phyloP scores from a whole-genome alignment of 2,113 vertebrate species.

The Hepsetus odoe region DNA sequence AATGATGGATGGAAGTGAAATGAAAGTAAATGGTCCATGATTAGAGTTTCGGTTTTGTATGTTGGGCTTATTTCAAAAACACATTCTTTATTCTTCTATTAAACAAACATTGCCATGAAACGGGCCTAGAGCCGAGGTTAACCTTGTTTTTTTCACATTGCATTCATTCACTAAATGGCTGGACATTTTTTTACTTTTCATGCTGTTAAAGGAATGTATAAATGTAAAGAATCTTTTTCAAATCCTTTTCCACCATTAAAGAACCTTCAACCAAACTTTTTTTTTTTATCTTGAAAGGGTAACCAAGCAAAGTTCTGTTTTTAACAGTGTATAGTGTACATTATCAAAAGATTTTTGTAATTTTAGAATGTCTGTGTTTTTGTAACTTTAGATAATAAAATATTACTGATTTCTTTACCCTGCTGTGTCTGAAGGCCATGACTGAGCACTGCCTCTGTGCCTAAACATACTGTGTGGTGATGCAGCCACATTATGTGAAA shows the following conservation, averaged over 20 bases:
- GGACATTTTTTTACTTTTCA: neutral
- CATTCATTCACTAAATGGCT: neutral
- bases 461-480: neutral
- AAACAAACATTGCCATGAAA: neutral
- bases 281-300: too few relatives aligned
- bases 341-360: neutral
- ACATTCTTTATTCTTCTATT: neutral
- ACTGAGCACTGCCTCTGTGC: too few relatives aligned
- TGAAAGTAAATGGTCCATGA: too few relatives aligned
- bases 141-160: neutral
- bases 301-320: neutral
- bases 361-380: neutral
- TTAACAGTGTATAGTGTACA: neutral
- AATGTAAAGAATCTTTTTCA: neutral
- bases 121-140: neutral
- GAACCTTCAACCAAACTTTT: neutral
- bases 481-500: neutral
- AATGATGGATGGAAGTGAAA: too few relatives aligned
- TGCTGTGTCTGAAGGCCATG: too few relatives aligned
- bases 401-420: neutral
- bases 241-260: neutral
- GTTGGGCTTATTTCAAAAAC: neutral
- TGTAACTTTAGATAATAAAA: constrained; percentile 12
- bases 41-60: neutral
- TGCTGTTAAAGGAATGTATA: neutral